Base-by-base conservation (phyloP, 2,797 vertebrate species). In the Danionella dracula region DNA sequence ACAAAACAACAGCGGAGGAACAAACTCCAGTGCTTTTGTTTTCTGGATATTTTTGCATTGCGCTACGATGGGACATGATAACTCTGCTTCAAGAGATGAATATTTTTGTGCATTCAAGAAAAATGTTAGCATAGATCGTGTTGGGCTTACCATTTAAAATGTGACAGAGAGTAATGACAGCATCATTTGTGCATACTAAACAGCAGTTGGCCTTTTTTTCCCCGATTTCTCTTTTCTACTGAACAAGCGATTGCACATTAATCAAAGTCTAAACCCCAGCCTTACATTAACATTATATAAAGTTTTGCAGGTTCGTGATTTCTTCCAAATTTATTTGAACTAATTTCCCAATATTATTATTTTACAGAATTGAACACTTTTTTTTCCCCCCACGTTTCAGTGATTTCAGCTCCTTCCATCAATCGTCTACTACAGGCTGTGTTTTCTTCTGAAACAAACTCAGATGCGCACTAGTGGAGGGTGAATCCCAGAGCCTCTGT, bases 391-490 rank as follows among this genome's bases (percentile, higher is more conserved):
- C n/a, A n/a, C n/a, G n/a, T n/a, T n/a, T n/a, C n/a, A n/a, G n/a
- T n/a, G n/a, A n/a, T n/a, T n/a, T n/a, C n/a, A n/a, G n/a, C n/a
- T n/a, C n/a, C n/a, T n/a, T n/a, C n/a, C n/a, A n/a, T n/a, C n/a
- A n/a, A 27, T 41, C 23, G 1, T 15, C 20, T 23, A 53, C 80
- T 81, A 65, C 84, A 82, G 72, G 85, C 40, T 65, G 85, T 82
- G 89, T 92, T 92, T 93, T 92, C 91, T 91, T 93, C 91, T 94
- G 92, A 93, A 94, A 94, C 94, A 92, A 93, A 91, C 91, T 93
- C 90, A 92, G 93, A 92, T 91, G 92, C 90, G 91, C 91, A 93
- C 88, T 88, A 89, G 51, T 82, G 84, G 78, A 80, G 90, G 90
- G 90, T 90, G 81, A 92, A 89, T 92, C 82, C 80, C 80, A 82